Conservation (phyloP, 2,797 vertebrate species). For the Rhinichthys osculus region DNA sequence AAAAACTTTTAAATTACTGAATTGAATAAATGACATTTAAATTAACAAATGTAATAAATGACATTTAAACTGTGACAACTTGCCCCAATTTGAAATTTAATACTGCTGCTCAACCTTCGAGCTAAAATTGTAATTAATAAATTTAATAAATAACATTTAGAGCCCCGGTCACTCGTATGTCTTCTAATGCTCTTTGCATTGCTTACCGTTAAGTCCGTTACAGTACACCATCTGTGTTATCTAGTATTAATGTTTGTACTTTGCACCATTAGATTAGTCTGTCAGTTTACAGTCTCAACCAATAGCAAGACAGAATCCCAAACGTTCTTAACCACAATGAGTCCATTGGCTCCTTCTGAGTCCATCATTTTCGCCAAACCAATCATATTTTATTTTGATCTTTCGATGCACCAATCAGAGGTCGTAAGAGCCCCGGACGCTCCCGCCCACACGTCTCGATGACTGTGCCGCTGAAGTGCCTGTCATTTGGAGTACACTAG, state of each 20-base stretch:
- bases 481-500: constrained; percentile 41
- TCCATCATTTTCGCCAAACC: constrained; percentile 28
- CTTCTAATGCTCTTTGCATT: neutral
- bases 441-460: constrained; percentile 57
- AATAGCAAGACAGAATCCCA: constrained; percentile 25
- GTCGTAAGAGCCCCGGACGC: constrained; percentile 7
- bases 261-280: neutral
- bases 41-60: neutral
- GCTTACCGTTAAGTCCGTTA: constrained; percentile 21
- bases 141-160: neutral
- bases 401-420: constrained; percentile 61
- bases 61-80: neutral
- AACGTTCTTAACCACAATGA: constrained; percentile 42
- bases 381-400: constrained; percentile 37
- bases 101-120: neutral
- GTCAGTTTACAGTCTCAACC: constrained; percentile 8
- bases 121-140: neutral
- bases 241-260: neutral
- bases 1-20: neutral
- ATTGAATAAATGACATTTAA: neutral
- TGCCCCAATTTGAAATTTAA: neutral
- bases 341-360: constrained; percentile 46
- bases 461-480: constrained; percentile 40
- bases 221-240: constrained; percentile 21
- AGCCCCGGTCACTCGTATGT: too few species aligned